These are phyloP conservation scores for Tuta absoluta DNA, from an alignment of 2,888 invertebrate genomes.

Conservation along the genomic window DNA sequence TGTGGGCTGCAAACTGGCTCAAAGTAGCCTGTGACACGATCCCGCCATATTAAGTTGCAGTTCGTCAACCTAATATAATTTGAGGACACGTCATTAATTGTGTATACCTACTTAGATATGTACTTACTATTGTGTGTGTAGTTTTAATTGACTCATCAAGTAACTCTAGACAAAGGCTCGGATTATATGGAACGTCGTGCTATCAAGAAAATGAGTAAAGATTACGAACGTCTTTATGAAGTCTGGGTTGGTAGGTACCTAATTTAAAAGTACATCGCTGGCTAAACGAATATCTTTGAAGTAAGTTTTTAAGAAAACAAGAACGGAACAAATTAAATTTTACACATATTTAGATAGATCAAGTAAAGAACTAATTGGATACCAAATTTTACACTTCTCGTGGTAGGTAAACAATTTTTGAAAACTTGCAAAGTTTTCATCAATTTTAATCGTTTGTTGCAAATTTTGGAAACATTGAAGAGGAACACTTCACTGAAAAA, in stretches of 20 bases:
- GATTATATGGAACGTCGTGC: neutral
- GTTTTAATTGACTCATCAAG: constrained; percentile 9
- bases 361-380: too few relatives aligned
- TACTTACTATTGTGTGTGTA: neutral
- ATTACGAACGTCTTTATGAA: neutral
- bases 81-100: neutral
- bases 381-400: too few relatives aligned
- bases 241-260: neutral
- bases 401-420: too few relatives aligned
- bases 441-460: too few relatives aligned
- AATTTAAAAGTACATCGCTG: neutral
- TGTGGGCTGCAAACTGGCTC: constrained; percentile 5
- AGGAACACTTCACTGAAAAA: too few relatives aligned
- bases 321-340: too few relatives aligned
- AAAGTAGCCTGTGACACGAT: neutral
- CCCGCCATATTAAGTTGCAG: constrained; percentile 16
- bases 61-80: constrained; percentile 13
- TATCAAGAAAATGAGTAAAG: neutral
- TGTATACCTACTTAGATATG: too few relatives aligned
- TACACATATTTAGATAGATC: too few relatives aligned
- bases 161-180: constrained; percentile 4
- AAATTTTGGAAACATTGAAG: too few relatives aligned
- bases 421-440: too few relatives aligned
- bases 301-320: too few relatives aligned
- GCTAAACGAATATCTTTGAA: too few relatives aligned